Base-by-base conservation (phyloP, 2,888 invertebrate species). In the Andrena chrysosceles region DNA sequence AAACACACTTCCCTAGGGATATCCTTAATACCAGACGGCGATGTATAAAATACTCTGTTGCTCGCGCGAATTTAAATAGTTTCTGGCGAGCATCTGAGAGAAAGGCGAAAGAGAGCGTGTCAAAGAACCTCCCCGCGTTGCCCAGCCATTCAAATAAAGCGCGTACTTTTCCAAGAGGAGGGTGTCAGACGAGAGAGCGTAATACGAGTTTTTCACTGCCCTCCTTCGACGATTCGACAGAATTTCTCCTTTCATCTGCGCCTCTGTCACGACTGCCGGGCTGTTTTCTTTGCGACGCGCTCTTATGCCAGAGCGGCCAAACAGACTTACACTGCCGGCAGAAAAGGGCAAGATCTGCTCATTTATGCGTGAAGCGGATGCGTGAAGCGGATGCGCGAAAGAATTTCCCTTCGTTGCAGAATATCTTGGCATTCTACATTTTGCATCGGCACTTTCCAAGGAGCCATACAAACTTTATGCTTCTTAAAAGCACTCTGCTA, bases 171-270 rank as follows among this genome's bases (percentile, higher is more conserved):
- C 64, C 60, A 63, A 78, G 16, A 13, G 42, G 29, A 73, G 23
- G 23, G 20, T 59, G 49, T 69, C 68, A 56, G 35, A 52, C 66
- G 64, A 2, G 1, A 33, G 33, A 62, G 60, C 62, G 75, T 80
- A 80, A 74, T 66, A 70, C 71, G 49, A 59, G 66, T 71, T 74
- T 81, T 77, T 68, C 56, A 31, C 73, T 52, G 69, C 54, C 31
- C 26, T 33, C 23, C 54, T 42, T 75, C 69, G 52, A 52, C 86
- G 73, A 83, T 83, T 76, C 80, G 76, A 86, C 83, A 85, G 60
- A 72, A 86, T 85, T 85, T 86, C 42, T 83, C 68, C 83, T 86
- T 80, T 85, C 80, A 77, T 76, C 83, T 59, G 62, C 7, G 54
- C 60, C 35, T 62, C 74, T 67, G 33, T 64, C 60, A 59, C 54